phyloP scores from a whole-genome alignment of 2,113 vertebrate species.

The Mastomys coucha region DNA sequence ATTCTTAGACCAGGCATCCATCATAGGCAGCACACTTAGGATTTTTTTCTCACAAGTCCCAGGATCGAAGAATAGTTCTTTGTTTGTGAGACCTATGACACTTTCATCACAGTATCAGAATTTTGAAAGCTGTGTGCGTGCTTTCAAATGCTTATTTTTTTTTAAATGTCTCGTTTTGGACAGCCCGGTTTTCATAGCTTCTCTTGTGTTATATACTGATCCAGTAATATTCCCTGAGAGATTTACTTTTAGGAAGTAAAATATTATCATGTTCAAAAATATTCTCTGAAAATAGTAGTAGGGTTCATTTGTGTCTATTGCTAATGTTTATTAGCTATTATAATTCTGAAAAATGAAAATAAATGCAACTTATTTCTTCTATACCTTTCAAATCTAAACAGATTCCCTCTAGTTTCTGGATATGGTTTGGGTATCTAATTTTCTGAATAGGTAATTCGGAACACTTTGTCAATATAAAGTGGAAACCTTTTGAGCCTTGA shows the following conservation, averaged over 20 bases:
- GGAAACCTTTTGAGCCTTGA: background rate
- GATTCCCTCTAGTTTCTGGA: constrained; percentile 5
- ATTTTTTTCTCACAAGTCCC: constrained; percentile 51
- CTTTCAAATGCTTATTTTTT: constrained; percentile 64
- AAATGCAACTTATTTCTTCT: constrained; percentile 41
- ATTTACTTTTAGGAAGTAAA: constrained; percentile 3
- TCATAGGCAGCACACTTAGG: constrained; percentile 25
- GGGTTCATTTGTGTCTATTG: background rate
- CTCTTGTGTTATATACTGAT: background rate
- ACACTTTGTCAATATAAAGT: constrained; percentile 15
- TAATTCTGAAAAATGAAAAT: constrained; percentile 3
- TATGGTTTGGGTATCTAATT: background rate
- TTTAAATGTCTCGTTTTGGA: constrained; percentile 17
- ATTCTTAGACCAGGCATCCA: background rate
- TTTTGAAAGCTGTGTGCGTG: constrained; percentile 35
- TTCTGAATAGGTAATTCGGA: constrained; percentile 16
- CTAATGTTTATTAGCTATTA: constrained; percentile 2
- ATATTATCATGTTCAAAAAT: constrained; percentile 32
- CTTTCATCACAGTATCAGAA: constrained; percentile 69
- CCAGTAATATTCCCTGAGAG: background rate
- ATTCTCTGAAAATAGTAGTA: constrained; percentile 27
- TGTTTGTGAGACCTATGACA: constrained; percentile 69
- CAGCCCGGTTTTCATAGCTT: background rate
- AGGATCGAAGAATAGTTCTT: constrained; percentile 57
- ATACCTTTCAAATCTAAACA: background rate